These are phyloP conservation scores for Zygaena filipendulae DNA, from an alignment of 2,888 invertebrate genomes.

Conservation along the genomic window DNA sequence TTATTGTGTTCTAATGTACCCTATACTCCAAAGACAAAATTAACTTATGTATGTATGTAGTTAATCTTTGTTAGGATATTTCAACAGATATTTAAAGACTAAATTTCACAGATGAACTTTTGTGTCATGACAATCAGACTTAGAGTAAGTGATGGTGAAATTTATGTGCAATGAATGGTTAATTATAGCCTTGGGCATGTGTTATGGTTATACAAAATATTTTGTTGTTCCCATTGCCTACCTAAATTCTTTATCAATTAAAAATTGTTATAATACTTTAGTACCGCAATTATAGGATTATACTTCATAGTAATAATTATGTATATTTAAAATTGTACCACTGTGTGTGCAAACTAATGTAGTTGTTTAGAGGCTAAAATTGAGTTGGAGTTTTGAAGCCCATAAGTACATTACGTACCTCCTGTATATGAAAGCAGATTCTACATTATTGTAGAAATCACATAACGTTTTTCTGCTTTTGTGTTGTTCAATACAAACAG, in stretches of 20 bases:
- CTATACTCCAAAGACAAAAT: conserved; percentile 39
- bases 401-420: too few relatives aligned
- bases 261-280: too few relatives aligned
- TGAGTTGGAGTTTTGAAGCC: conserved; percentile 10
- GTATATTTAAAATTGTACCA: conserved; percentile 5
- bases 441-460: too few relatives aligned
- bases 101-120: conserved; percentile 26
- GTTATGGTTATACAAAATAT: conserved; percentile 41
- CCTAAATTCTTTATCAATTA: too few relatives aligned
- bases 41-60: conserved; percentile 17
- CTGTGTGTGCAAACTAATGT: conserved; percentile 10
- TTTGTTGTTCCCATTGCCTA: too few relatives aligned
- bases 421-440: too few relatives aligned
- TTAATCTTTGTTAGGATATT: conserved; percentile 25
- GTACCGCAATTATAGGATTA: too few relatives aligned
- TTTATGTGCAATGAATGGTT: conserved; percentile 56
- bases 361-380: conserved; percentile 14
- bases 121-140: conserved; percentile 31
- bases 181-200: conserved; percentile 55
- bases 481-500: conserved; percentile 35
- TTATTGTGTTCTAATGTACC: conserved; percentile 35
- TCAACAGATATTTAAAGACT: conserved; percentile 32
- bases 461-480: conserved; percentile 45
- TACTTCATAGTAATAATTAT: not conserved
- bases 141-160: too few relatives aligned